Evolutionary conservation across 1,140 invertebrate genomes (phyloP).

Genomic region (Nephotettix cincticeps): DNA sequence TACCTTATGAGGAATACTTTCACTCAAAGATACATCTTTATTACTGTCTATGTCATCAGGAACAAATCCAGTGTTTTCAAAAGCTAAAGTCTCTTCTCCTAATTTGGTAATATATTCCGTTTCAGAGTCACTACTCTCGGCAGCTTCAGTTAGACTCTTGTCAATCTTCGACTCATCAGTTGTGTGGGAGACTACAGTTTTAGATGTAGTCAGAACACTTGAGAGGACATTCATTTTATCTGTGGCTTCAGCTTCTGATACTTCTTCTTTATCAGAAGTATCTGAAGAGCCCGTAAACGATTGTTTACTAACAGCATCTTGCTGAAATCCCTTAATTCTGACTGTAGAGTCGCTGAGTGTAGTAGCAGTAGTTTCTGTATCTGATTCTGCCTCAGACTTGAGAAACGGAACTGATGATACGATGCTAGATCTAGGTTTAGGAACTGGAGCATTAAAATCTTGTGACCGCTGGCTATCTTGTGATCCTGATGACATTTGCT

Average conservation of each 20-base stretch:
- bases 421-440: slow-evolving; percentile 47
- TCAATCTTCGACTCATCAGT: slow-evolving; percentile 26
- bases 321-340: slow-evolving; percentile 28
- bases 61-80: slow-evolving; percentile 55
- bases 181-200: slow-evolving; percentile 35
- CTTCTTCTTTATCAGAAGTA: slow-evolving; percentile 37
- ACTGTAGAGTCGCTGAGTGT: slow-evolving; percentile 37
- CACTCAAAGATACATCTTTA: background rate
- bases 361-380: slow-evolving; percentile 34
- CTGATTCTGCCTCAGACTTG: slow-evolving; percentile 33
- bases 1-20: background rate
- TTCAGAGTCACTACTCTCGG: slow-evolving; percentile 44
- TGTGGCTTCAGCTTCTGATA: slow-evolving; percentile 37
- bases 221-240: slow-evolving; percentile 13
- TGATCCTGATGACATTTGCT: slow-evolving; percentile 42
- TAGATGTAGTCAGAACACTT: slow-evolving; percentile 38
- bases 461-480: slow-evolving; percentile 33
- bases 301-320: slow-evolving; percentile 29
- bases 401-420: slow-evolving; percentile 32
- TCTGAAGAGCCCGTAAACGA: slow-evolving; percentile 37
- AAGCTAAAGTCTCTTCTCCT: slow-evolving; percentile 43
- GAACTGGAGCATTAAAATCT: slow-evolving; percentile 43
- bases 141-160: slow-evolving; percentile 14
- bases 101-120: slow-evolving; percentile 41
- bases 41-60: slow-evolving; percentile 46